phyloP scores from a whole-genome alignment of 53 echinoderm and acorn worm genomes.

The Glandiceps talaboti region DNA sequence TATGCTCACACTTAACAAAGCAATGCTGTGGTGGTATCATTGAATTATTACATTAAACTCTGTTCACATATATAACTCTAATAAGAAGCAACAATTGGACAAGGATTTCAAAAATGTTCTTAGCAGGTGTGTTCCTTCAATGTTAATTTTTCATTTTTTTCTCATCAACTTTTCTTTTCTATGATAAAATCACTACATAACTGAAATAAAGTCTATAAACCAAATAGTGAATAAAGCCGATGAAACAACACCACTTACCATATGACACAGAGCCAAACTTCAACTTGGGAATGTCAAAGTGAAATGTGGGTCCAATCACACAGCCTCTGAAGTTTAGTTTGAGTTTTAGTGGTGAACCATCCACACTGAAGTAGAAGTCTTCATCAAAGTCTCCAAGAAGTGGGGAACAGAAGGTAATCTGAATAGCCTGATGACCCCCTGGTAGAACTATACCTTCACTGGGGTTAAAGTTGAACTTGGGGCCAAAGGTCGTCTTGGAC shows the following conservation, averaged over 20 bases:
- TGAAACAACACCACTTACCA: conserved; percentile 59
- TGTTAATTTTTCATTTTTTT: too few species aligned
- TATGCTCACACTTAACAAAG: too few species aligned
- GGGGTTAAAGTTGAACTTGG: conserved; percentile 74
- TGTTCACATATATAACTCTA: too few species aligned
- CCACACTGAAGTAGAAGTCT: conserved; percentile 62
- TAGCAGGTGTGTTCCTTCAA: too few species aligned
- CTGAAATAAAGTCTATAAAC: too few species aligned
- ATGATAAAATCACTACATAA: too few species aligned
- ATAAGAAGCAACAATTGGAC: too few species aligned
- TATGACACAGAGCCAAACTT: conserved; percentile 96
- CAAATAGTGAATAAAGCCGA: too few species aligned
- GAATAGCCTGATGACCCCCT: conserved; percentile 81
- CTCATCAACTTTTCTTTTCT: too few species aligned
- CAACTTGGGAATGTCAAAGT: conserved; percentile 87
- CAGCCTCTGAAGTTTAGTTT: conserved; percentile 73
- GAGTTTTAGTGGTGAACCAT: conserved; percentile 70
- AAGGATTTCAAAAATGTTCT: too few species aligned
- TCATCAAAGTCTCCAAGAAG: conserved; percentile 86
- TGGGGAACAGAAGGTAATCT: conserved; percentile 77
- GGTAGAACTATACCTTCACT: conserved; percentile 62
- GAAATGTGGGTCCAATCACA: conserved; percentile 97
- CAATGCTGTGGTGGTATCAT: too few species aligned
- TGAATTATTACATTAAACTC: too few species aligned
- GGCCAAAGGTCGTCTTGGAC: conserved; percentile 79